These are phyloP conservation scores for Mus caroli DNA, from an alignment of 2,797 vertebrate genomes.

Conservation along the genomic window DNA sequence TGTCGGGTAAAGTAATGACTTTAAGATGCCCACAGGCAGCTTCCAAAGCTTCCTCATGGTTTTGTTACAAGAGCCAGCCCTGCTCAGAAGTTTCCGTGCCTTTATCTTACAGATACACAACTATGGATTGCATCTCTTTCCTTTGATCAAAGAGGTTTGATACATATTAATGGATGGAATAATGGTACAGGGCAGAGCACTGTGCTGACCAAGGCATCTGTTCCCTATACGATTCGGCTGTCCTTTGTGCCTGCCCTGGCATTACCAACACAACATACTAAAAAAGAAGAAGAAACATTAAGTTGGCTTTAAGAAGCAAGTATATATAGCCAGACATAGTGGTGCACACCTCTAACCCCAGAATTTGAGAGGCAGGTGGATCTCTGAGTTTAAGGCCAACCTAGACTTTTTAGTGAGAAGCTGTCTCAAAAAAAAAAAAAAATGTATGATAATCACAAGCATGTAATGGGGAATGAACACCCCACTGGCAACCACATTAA, in stretches of 20 bases:
- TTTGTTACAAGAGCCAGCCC: conserved; percentile 9
- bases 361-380: not conserved
- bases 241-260: not conserved
- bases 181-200: not conserved
- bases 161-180: conserved; percentile 47
- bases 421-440: not conserved
- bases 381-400: not conserved
- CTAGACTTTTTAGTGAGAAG: not conserved
- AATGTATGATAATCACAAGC: conserved; percentile 16
- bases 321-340: not conserved
- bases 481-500: not conserved
- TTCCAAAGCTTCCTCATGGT: conserved; percentile 29
- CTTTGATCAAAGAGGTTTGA: conserved; percentile 11
- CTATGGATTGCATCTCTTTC: not conserved
- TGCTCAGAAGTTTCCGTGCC: conserved; percentile 12
- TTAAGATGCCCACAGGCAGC: conserved; percentile 28
- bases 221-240: not conserved
- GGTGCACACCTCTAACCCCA: not conserved
- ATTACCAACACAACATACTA: not conserved
- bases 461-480: not conserved
- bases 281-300: not conserved
- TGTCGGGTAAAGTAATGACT: conserved; percentile 55
- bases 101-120: conserved; percentile 57
- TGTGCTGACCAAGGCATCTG: not conserved
- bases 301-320: not conserved